A percentile compares a stretch with the other conserved stretches of the same genome.
Evolutionary conservation across 2,797 vertebrate genomes (phyloP).

Genomic region (Sebastes matsubarae): DNA sequence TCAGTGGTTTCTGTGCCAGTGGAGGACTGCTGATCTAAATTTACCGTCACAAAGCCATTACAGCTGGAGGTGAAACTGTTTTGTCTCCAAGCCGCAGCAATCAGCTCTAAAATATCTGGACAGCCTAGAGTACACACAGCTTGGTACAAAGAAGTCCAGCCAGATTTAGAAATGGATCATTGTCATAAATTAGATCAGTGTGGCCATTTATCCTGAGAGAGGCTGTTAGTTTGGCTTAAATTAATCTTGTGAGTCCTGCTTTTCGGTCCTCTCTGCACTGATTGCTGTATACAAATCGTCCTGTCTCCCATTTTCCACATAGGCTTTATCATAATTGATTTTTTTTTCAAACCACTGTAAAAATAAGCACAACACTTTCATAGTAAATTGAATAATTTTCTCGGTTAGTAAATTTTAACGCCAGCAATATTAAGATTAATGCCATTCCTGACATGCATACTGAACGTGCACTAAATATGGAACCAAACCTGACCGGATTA

Average conservation of each 20-base stretch:
- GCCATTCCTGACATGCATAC: not conserved
- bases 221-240: conserved; percentile 39
- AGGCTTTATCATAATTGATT: conserved; percentile 15
- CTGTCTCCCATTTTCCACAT: conserved; percentile 8
- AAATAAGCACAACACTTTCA: conserved; percentile 16
- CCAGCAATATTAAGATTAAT: not conserved
- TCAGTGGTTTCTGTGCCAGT: conserved; percentile 2
- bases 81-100: conserved; percentile 39
- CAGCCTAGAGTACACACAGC: conserved; percentile 1
- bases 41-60: conserved; percentile 46
- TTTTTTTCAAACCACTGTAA: conserved; percentile 4
- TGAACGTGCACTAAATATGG: not conserved
- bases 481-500: conserved; percentile 40
- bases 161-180: conserved; percentile 46
- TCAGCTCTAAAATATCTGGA: conserved; percentile 28
- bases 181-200: conserved; percentile 32
- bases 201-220: conserved; percentile 24
- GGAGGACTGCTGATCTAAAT: conserved; percentile 41
- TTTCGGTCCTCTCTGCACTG: conserved; percentile 19
- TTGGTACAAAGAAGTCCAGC: conserved; percentile 1
- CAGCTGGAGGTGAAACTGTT: conserved; percentile 39
- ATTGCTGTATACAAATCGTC: conserved; percentile 27
- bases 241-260: conserved; percentile 33
- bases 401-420: not conserved
- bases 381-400: conserved; percentile 21